A percentile compares a stretch with the other conserved stretches of the same genome.
Conservation (phyloP, 2,797 vertebrate species). For the Dermochelys coriacea region DNA sequence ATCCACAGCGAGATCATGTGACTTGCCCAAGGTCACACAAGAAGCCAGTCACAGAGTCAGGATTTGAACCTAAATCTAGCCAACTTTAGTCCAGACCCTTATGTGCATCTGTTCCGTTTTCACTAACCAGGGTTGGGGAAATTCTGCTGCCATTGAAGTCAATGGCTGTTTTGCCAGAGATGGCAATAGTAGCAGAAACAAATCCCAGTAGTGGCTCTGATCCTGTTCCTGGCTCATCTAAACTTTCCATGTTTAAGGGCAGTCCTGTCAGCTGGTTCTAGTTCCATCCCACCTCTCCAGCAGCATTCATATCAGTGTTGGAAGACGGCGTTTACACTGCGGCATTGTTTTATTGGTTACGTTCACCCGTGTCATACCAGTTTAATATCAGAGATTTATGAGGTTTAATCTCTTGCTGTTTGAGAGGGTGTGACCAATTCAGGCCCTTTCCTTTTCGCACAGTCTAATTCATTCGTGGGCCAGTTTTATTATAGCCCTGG, state of each 20-base stretch:
- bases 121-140: background rate
- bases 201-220: background rate
- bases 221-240: background rate
- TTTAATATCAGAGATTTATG: constrained; percentile 68
- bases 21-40: background rate
- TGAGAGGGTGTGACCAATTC: background rate
- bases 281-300: background rate
- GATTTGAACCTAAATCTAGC: background rate
- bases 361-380: constrained; percentile 41
- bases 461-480: background rate
- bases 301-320: constrained; percentile 10
- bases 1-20: background rate
- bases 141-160: background rate
- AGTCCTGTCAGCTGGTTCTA: background rate
- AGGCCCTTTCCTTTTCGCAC: background rate
- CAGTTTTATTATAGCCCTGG: background rate
- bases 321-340: accelerated
- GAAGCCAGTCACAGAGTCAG: background rate
- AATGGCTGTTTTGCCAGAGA: background rate
- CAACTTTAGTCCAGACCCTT: background rate
- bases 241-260: background rate
- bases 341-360: accelerated
- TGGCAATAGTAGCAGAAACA: background rate
- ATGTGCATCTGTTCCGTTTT: background rate
- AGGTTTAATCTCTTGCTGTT: background rate